phyloP scores from a whole-genome alignment of 2,888 invertebrate species.

The Phania funesta region DNA sequence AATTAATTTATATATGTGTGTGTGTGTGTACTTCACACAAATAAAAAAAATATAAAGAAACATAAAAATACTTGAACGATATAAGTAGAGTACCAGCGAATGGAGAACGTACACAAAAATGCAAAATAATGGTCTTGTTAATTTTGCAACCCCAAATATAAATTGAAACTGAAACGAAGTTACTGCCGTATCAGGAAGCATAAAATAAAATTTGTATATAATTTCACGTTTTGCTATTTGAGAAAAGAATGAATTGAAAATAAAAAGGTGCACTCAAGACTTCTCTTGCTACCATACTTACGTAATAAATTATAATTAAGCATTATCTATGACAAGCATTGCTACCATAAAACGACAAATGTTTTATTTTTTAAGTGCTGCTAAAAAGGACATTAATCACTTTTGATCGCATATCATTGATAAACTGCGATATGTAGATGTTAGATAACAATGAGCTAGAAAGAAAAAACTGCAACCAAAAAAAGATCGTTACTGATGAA shows the following conservation, averaged over 20 bases:
- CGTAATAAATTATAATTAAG: constrained; percentile 68
- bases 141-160: constrained; percentile 63
- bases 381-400: constrained; percentile 65
- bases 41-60: too few relatives aligned
- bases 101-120: constrained; percentile 45
- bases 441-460: constrained; percentile 36
- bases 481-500: constrained; percentile 51
- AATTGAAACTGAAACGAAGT: not conserved
- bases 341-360: constrained; percentile 64
- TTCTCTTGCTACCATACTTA: constrained; percentile 58
- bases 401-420: constrained; percentile 60
- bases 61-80: not conserved
- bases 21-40: not conserved
- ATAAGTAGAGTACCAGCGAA: constrained; percentile 4
- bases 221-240: constrained; percentile 39
- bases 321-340: constrained; percentile 65
- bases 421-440: constrained; percentile 52
- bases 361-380: constrained; percentile 61
- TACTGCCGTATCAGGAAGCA: constrained; percentile 13
- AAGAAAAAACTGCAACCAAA: constrained; percentile 15
- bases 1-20: constrained; percentile 64
- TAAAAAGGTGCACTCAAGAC: constrained; percentile 58
- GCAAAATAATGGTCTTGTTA: constrained; percentile 66
- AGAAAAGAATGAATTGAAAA: constrained; percentile 1
- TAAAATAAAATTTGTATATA: constrained; percentile 43